Conservation (phyloP, 2,797 vertebrate genomes). For the Pipistrellus nathusii region DNA sequence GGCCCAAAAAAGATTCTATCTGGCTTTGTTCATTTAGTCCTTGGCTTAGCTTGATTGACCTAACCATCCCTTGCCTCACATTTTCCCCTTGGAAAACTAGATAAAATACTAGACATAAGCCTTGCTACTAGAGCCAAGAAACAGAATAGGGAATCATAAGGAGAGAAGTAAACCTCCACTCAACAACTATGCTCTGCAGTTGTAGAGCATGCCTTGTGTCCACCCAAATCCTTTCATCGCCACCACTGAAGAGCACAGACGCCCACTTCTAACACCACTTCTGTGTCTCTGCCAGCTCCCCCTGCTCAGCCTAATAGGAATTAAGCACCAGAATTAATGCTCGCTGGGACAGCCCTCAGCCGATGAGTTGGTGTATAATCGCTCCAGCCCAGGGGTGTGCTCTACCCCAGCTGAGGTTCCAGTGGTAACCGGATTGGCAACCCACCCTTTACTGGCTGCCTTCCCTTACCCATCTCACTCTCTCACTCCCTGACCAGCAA, state of each 20-base stretch:
- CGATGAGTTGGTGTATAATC: neutral
- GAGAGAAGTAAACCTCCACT: too few relatives aligned
- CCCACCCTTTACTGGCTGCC: neutral
- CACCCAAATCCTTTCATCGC: rapidly evolving
- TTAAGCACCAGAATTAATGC: neutral
- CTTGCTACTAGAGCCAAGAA: neutral
- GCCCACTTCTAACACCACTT: neutral
- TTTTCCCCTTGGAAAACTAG: neutral
- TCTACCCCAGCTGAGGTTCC: neutral
- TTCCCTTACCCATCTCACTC: neutral
- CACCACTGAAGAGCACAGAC: neutral
- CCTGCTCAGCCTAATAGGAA: neutral
- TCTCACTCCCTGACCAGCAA: neutral
- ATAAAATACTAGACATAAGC: neutral
- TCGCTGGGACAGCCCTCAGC: neutral
- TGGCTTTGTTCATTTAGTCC: neutral
- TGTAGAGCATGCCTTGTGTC: rapidly evolving
- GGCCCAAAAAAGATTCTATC: neutral
- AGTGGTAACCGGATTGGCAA: neutral
- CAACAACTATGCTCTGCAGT: neutral
- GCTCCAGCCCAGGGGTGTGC: neutral
- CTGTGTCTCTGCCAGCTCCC: neutral
- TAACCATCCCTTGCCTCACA: neutral
- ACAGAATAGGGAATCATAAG: neutral
- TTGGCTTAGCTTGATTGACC: neutral